Base-by-base conservation (phyloP, 1,140 invertebrate genomes). In the Hylaeus anthracinus region DNA sequence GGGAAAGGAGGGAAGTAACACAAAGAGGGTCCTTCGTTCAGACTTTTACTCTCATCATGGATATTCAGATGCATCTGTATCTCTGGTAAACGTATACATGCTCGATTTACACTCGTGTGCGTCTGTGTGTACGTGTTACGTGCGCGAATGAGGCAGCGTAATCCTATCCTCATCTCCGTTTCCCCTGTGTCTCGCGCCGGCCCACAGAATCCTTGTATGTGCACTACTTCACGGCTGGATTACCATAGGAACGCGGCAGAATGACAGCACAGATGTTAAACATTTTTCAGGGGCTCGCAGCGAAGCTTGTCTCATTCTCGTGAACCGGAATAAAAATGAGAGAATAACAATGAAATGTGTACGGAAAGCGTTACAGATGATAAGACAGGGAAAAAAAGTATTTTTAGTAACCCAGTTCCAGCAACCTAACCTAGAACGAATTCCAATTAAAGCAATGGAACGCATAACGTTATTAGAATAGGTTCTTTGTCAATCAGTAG, bases 91-190 rank as follows among this genome's bases (percentile, higher is more conserved):
- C 41, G 45, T 43, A 72, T 26, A 26, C 26, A 26, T 43, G 72
- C 9, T 39, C 63, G 56, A 84, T 72, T 73, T 71, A 76, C 70
- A 51, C 65, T 67, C 26, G 26, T 26, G 26, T 51, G 37, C 45
- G 45, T 48, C 5, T 51, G 37, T 26, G 45, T 48, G 65, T 79
- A 26, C 58, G 66, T 51, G 55, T 72, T 26, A 78, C 71, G 66
- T 55, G 65, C 56, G 69, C 61, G 61, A 56, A 39, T 61, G 51
- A 64, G 51, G 73, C 58, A 15, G 55, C 79, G 43, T 81, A 81
- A 83, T 83, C 73, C 66, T 72, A 69, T 67, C 48, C 39, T 72
- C 66, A 63, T 81, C 70, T 64, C 61, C 66, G n/a, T n/a, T 81
- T 26, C 9, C 45, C 51, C 77, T 53, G 5, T n/a, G 26, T 48